Evolutionary conservation across 2,113 vertebrate genomes (phyloP).

Genomic region (Cavia aperea): DNA sequence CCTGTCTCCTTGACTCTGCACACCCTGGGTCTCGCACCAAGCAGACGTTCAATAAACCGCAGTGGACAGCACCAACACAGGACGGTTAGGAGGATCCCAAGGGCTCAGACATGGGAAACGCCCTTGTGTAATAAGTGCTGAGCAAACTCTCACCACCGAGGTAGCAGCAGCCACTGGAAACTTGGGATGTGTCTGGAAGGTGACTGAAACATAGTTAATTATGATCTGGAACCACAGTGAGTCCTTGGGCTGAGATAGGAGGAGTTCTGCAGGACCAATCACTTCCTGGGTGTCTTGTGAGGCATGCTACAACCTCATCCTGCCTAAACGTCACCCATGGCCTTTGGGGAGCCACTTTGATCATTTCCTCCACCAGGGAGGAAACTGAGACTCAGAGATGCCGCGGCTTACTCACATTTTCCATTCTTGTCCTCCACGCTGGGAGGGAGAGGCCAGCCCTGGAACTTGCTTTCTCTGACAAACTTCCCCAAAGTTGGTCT

Average conservation of each 20-base stretch:
- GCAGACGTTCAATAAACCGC: not conserved
- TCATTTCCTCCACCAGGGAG: not conserved
- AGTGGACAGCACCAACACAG: accelerated
- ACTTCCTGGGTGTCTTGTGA: not conserved
- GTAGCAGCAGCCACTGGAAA: not conserved
- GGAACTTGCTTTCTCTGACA: accelerated
- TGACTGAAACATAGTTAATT: too few species aligned
- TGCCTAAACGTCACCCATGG: not conserved
- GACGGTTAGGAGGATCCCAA: not conserved
- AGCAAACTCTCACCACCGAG: not conserved
- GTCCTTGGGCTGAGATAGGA: too few species aligned
- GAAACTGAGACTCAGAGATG: not conserved
- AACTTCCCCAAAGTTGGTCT: not conserved
- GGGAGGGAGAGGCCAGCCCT: not conserved
- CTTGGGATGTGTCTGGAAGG: not conserved
- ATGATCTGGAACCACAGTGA: accelerated
- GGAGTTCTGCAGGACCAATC: not conserved
- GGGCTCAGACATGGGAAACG: not conserved
- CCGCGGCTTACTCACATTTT: not conserved
- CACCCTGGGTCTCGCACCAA: not conserved
- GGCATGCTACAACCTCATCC: not conserved
- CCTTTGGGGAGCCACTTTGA: not conserved
- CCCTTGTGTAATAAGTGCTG: accelerated
- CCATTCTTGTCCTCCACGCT: not conserved
- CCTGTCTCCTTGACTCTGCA: not conserved